Evolutionary conservation across 2,113 vertebrate species (phyloP), one percentile per base, ranked within the genome.

Genomic region (Rhabdornis inornatus): DNA sequence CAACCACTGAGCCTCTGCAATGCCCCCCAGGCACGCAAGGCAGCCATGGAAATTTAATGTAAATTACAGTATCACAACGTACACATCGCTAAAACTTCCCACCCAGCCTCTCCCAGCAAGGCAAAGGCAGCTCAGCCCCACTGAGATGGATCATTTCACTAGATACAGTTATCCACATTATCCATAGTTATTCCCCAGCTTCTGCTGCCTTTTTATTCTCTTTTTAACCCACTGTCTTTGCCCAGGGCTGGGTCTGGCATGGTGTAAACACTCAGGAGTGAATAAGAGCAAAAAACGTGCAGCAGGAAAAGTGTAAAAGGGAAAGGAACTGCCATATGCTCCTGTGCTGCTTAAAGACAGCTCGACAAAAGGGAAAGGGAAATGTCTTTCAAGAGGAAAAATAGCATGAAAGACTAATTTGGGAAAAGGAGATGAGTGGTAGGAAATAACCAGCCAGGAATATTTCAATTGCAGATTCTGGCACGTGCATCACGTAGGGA

Each of bases 321-420:
- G 55, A 81, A 71, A 78, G 33, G 40, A 68, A 20, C 23, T 72
- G 44, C 85, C 83, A 44, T 47, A 63, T 94, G 88, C 50, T 82
- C 79, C 50, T 44, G 14, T 28, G 39, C 31, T 83, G 66, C 52
- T 80, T 64, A 50, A 89, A 72, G 13, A 49, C 4, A 87, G 57
- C 45, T 40, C 52, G 23, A 47, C 69, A 89, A 92, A 75, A 71
- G 42, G 64, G 25, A 44, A 91, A 96, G 74, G 66, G 68, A 74
- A 80, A 70, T 12, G 44, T 49, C 52, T 70, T 88, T 50, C 37
- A 72, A 85, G 31, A 53, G 18, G 33, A 60, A 70, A 90, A 93
- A 80, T 1, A 80, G 4, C 76, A 55, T 6, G 9, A 12, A 82
- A 90, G n/a, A 13, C 33, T 90, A 66, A 94, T 86, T 52, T 71